Conservation (phyloP, 2,888 invertebrate genomes). For the Trachelus stipa region DNA sequence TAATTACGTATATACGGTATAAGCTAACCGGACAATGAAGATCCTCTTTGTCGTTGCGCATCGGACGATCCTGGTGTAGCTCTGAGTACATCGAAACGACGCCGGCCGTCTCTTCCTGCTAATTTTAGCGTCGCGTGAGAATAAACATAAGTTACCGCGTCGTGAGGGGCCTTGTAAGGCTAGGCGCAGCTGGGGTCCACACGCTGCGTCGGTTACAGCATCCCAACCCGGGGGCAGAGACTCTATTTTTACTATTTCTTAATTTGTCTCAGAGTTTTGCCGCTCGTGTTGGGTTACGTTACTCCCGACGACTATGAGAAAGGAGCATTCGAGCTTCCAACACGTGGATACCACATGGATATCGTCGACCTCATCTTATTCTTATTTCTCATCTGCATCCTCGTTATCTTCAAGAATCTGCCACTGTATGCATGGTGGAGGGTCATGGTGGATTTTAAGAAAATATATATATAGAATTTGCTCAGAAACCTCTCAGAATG, state of each 20-base stretch:
- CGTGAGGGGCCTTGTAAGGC: conserved; percentile 50
- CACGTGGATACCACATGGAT: conserved; percentile 26
- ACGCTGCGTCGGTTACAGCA: conserved; percentile 30
- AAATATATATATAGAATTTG: neutral
- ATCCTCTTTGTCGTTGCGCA: neutral
- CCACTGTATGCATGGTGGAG: no score
- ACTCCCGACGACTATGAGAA: neutral
- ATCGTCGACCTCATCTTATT: neutral
- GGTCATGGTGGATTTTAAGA: neutral
- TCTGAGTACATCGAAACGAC: conserved; percentile 2
- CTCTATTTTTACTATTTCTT: conserved; percentile 56
- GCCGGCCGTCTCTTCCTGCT: conserved; percentile 3
- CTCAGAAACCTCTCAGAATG: no score
- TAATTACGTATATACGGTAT: no score
- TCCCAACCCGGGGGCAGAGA: conserved; percentile 28
- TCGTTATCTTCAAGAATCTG: neutral
- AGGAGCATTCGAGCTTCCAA: neutral
- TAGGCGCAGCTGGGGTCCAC: conserved; percentile 39
- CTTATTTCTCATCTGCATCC: neutral
- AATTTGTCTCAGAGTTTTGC: conserved; percentile 45
- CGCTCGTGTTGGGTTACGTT: conserved; percentile 31
- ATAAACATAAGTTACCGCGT: conserved; percentile 25
- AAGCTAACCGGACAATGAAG: neutral
- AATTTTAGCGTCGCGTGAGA: conserved; percentile 22
- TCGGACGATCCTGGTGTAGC: neutral